Evolutionary conservation across 2,797 vertebrate genomes (phyloP), one percentile per base, ranked within the genome.

Genomic region (Anguilla marmorata): DNA sequence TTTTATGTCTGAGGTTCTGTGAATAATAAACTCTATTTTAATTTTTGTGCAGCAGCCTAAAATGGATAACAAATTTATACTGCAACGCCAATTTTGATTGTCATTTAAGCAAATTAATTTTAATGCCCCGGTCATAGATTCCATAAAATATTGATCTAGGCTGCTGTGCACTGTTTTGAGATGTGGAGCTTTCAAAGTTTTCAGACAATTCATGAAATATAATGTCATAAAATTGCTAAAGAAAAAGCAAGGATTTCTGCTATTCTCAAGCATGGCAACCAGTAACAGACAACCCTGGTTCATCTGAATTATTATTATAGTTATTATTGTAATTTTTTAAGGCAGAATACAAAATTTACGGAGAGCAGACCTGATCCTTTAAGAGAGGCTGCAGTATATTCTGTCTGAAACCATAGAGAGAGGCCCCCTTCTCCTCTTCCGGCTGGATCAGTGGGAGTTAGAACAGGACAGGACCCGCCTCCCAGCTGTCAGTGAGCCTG

Each of bases 21-120:
- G 79, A 82, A 82, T 48, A 50, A 82, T 7, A 82, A 82, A 48
- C 24, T 50, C 50, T n/a, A n/a, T 82, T 82, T 82, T 5, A 14
- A 2, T 19, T 45, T 79, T 79, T 79, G 33, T 79, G 16, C 74
- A 79, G 48, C 8, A 52, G 80, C 80, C 21, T 30, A 52, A n/a
- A 52, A 52, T 27, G 27, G 21, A 50, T 79, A 8, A 54, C 2
- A 54, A 6, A 84, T 41, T 79, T 41, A 41, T 11, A 45, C 33
- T 41, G 33, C 37, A 14, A 54, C 8, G 30, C 27, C 11, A 37
- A 8, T 80, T 80, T 9, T 14, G 41, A 50, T 54, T n/a, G 45
- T 16, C 21, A 50, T 50, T 54, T n/a, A 48, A 54, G 79, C 4
- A 83, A 52, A 52, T 27, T 12, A 30, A 54, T 84, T 54, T 14